Conservation (phyloP, 1,140 invertebrate species). For the Muscidifurax raptorellus region DNA sequence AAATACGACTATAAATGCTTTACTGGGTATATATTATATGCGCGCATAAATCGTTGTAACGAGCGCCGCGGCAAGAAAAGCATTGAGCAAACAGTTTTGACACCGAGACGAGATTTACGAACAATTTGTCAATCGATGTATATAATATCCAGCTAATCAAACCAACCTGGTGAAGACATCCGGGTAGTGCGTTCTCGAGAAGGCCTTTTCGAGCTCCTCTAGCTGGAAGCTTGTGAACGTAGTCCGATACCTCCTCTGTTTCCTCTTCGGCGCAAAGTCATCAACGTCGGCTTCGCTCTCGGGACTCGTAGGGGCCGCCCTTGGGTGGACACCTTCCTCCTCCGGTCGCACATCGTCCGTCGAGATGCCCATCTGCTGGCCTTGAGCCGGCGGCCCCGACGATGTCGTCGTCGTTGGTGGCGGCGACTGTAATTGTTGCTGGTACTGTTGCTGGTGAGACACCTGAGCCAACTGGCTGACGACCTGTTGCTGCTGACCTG, state of each 20-base stretch:
- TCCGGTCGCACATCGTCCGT: conserved; percentile 68
- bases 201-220: conserved; percentile 97
- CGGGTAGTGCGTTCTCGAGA: conserved; percentile 97
- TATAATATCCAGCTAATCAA: too few species aligned
- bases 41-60: background rate
- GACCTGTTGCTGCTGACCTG: conserved; percentile 48
- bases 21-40: too few species aligned
- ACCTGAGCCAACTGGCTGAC: conserved; percentile 34
- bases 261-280: conserved; percentile 91
- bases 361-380: conserved; percentile 71
- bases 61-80: background rate
- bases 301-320: conserved; percentile 75
- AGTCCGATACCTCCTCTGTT: conserved; percentile 93
- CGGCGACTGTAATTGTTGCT: conserved; percentile 48
- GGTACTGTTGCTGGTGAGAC: conserved; percentile 47
- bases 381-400: conserved; percentile 17
- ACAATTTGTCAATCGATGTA: background rate
- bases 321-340: conserved; percentile 68
- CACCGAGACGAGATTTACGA: too few species aligned
- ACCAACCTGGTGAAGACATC: conserved; percentile 97
- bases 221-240: conserved; percentile 97
- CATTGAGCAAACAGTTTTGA: background rate
- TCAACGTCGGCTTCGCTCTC: conserved; percentile 87
- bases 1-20: background rate
- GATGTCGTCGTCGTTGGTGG: conserved; percentile 52